A percentile compares a stretch with the other conserved stretches of the same genome.
These are phyloP conservation scores for Melanotaenia parkinsoni DNA, from an alignment of 2,797 vertebrate species.

Conservation along the genomic window DNA sequence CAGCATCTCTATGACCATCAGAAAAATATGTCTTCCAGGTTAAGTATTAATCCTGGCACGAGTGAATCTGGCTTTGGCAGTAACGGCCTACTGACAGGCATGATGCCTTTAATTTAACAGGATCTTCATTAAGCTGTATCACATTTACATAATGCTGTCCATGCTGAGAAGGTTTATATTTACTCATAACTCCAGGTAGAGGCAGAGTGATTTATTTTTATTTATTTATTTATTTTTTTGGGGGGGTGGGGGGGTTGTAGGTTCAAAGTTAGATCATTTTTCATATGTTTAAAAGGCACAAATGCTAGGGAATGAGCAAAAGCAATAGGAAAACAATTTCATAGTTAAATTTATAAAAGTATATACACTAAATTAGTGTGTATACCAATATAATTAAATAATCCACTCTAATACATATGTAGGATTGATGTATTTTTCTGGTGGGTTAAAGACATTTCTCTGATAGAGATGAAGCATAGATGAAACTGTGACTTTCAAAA, in stretches of 20 bases:
- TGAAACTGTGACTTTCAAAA: conserved; percentile 44
- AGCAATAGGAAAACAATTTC: neutral
- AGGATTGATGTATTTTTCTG: conserved; percentile 1
- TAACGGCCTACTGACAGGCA: too few species aligned
- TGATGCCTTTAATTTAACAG: neutral
- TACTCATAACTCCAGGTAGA: neutral
- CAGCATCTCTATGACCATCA: neutral
- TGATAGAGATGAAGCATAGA: conserved; percentile 20
- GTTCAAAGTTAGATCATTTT: neutral
- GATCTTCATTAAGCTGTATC: too few species aligned
- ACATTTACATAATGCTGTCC: neutral
- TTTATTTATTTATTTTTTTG: neutral
- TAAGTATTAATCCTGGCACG: neutral
- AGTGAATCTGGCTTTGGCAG: too few species aligned
- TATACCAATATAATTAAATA: neutral
- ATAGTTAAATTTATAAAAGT: neutral
- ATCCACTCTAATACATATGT: neutral
- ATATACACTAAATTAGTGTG: neutral
- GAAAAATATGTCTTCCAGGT: neutral
- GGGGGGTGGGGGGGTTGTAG: neutral
- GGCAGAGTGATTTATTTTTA: too few species aligned
- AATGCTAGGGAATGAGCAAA: neutral
- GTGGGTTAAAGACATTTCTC: conserved; percentile 26
- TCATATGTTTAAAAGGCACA: neutral
- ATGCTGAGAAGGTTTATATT: neutral